Conservation (phyloP, 1,140 invertebrate species). For the Halesus radiatus region DNA sequence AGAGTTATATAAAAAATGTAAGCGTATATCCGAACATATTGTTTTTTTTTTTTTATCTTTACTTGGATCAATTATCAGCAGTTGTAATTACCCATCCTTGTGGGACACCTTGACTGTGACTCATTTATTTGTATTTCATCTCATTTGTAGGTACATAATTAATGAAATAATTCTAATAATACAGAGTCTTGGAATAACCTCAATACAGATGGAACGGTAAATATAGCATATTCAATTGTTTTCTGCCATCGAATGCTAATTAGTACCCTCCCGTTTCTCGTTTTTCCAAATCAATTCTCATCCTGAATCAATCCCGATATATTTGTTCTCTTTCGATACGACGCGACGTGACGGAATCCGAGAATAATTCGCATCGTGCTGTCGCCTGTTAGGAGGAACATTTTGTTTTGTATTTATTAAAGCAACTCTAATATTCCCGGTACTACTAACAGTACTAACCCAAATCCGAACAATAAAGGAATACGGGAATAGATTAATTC, state of each 20-base stretch:
- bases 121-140: no score
- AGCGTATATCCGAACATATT: no score
- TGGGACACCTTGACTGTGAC: no score
- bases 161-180: no score
- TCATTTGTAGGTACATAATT: no score
- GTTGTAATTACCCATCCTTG: no score
- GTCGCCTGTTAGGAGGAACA: background rate
- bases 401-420: conserved; percentile 1
- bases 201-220: background rate
- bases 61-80: no score
- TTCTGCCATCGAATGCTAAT: background rate
- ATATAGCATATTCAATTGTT: background rate
- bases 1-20: no score
- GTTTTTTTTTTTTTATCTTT: no score
- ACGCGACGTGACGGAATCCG: conserved; percentile 1
- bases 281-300: background rate
- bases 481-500: background rate
- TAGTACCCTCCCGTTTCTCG: background rate
- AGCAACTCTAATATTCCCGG: background rate
- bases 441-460: background rate
- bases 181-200: no score
- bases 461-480: background rate
- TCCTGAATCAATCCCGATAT: background rate
- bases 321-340: background rate
- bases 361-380: background rate